Percentiles rank a stretch among this genome's conserved stretches.
These are phyloP conservation scores for Drosophila ohnishii DNA, from an alignment of 1,140 invertebrate genomes.

Conservation along the genomic window DNA sequence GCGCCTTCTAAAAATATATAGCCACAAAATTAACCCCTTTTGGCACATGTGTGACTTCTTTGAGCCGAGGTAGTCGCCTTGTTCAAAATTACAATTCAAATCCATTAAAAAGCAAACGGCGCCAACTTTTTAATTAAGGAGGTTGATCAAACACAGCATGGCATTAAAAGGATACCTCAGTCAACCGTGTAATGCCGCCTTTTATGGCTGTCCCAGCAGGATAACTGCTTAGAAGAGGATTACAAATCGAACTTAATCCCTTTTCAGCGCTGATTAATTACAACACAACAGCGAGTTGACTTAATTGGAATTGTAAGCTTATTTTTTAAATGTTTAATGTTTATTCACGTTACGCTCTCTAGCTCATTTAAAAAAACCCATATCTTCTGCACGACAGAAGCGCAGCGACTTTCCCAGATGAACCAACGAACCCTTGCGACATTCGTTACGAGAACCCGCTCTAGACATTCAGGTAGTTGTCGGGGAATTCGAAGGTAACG, in stretches of 20 bases:
- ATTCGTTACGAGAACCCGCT: slow-evolving; percentile 58
- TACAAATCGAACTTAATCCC: slow-evolving; percentile 21
- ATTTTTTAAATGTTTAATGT: slow-evolving; percentile 73
- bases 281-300: slow-evolving; percentile 25
- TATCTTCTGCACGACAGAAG: slow-evolving; percentile 74
- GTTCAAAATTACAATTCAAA: slow-evolving; percentile 53
- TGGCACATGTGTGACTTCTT: slow-evolving; percentile 45
- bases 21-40: slow-evolving; percentile 65
- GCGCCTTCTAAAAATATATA: slow-evolving; percentile 46
- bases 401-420: slow-evolving; percentile 46
- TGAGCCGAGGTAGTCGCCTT: neutral
- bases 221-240: slow-evolving; percentile 2
- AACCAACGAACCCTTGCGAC: slow-evolving; percentile 57
- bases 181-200: slow-evolving; percentile 9
- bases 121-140: slow-evolving; percentile 61
- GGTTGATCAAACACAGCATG: slow-evolving; percentile 21
- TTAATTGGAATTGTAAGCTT: slow-evolving; percentile 41
- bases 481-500: slow-evolving; percentile 99
- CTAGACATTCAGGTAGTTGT: slow-evolving; percentile 94
- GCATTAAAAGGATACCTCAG: neutral
- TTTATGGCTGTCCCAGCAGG: slow-evolving; percentile 40
- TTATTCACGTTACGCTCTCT: slow-evolving; percentile 74
- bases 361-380: slow-evolving; percentile 67
- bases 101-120: slow-evolving; percentile 43
- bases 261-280: slow-evolving; percentile 24